phyloP scores from a whole-genome alignment of 92 coral and sea anemone genomes.

The Epizoanthus fatuus region DNA sequence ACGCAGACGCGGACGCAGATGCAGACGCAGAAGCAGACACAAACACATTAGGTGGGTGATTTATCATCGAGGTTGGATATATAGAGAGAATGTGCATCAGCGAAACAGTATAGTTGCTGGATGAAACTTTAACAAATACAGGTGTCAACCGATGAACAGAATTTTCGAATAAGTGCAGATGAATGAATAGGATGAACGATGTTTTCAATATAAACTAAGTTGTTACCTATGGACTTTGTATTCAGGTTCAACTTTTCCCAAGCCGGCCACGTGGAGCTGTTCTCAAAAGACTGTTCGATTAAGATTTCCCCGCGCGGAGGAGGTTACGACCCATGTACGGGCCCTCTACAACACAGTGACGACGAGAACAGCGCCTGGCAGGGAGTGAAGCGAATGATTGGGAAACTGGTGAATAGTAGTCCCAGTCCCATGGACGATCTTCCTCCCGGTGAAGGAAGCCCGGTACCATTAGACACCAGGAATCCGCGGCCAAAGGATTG shows the following conservation, averaged over 20 bases:
- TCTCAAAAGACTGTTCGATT: constrained; percentile 75
- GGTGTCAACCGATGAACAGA: too few relatives aligned
- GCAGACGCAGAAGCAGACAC: too few relatives aligned
- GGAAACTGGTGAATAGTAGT: constrained; percentile 34
- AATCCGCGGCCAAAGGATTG: background rate
- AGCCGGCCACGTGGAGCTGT: constrained; percentile 70
- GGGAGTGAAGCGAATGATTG: constrained; percentile 44
- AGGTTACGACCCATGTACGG: constrained; percentile 59
- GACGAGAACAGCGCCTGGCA: constrained; percentile 30
- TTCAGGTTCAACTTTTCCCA: constrained; percentile 65
- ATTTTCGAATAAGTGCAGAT: too few relatives aligned
- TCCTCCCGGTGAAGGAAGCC: constrained; percentile 3
- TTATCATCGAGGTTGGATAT: too few relatives aligned
- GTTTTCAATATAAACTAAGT: too few relatives aligned
- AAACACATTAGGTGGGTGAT: too few relatives aligned
- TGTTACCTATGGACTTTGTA: too few relatives aligned
- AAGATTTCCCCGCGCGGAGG: constrained; percentile 72
- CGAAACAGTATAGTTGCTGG: too few relatives aligned
- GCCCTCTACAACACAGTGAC: constrained; percentile 51
- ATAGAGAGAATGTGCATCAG: too few relatives aligned
- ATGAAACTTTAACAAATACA: too few relatives aligned
- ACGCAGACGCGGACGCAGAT: too few relatives aligned
- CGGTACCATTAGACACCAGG: background rate
- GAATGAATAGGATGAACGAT: too few relatives aligned
- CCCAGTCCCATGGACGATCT: constrained; percentile 1